These are phyloP conservation scores for Eolophus roseicapilla DNA, from an alignment of 2,113 vertebrate genomes.

Conservation along the genomic window DNA sequence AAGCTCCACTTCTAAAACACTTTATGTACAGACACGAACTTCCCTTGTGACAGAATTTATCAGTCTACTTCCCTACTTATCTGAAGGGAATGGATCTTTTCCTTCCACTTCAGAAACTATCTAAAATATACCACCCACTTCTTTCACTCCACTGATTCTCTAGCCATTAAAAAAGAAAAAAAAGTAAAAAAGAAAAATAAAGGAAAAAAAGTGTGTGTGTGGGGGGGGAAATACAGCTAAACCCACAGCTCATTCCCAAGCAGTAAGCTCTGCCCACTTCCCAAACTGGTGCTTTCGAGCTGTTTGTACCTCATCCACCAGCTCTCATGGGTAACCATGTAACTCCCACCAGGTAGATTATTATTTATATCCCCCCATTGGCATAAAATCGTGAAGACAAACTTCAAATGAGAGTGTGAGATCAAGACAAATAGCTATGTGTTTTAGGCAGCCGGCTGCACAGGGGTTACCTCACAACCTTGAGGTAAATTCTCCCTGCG, in stretches of 20 bases:
- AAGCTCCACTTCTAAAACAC: not conserved
- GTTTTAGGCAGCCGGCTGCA: not conserved
- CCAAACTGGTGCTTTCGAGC: not conserved
- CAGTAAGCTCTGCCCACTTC: not conserved
- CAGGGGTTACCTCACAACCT: not conserved
- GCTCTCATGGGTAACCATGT: fast-evolving
- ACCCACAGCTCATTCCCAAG: not conserved
- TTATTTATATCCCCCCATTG: fast-evolving
- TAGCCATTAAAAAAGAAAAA: not conserved
- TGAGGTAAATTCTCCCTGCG: fast-evolving
- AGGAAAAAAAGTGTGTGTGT: too few relatives aligned
- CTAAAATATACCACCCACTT: not conserved
- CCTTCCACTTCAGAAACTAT: conserved; percentile 21
- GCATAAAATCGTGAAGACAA: not conserved
- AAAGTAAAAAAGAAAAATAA: not conserved
- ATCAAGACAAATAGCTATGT: not conserved
- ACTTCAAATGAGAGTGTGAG: not conserved
- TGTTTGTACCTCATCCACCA: not conserved
- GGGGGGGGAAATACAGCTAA: fast-evolving
- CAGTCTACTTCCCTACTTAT: conserved; percentile 29
- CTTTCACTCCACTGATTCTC: not conserved
- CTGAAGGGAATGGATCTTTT: conserved; percentile 33
- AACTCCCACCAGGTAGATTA: not conserved
- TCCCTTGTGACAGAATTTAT: conserved; percentile 45
- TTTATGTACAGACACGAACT: not conserved